These are phyloP conservation scores for Carassius auratus DNA, from an alignment of 2,113 vertebrate species.

Conservation along the genomic window DNA sequence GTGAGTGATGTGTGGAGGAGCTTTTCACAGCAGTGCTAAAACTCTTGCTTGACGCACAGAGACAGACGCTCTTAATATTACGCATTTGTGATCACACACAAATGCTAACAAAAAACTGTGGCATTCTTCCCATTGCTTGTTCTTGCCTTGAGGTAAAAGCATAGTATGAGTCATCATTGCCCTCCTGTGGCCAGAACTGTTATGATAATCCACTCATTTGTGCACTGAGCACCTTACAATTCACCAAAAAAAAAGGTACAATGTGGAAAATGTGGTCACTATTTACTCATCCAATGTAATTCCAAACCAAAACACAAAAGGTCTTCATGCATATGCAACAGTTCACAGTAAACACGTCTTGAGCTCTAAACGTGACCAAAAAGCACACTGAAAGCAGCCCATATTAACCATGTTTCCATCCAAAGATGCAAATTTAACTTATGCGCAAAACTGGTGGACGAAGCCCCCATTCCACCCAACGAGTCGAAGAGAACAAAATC, in stretches of 20 bases:
- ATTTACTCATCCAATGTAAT: background rate
- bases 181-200: slow-evolving; percentile 27
- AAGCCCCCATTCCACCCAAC: no score
- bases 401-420: background rate
- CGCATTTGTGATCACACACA: slow-evolving; percentile 25
- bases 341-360: background rate
- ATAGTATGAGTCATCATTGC: slow-evolving; percentile 23
- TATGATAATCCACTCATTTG: background rate
- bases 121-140: background rate
- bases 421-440: no score
- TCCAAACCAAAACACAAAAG: background rate
- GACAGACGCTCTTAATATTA: background rate
- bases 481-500: no score
- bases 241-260: background rate
- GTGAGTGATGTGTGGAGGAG: slow-evolving; percentile 31
- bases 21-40: slow-evolving; percentile 23
- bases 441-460: no score
- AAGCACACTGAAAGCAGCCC: background rate
- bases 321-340: background rate
- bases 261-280: background rate
- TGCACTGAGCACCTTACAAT: background rate
- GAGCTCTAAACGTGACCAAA: background rate
- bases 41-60: slow-evolving; percentile 10
- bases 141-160: slow-evolving; percentile 5
- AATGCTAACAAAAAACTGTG: background rate